phyloP scores from a whole-genome alignment of 2,888 invertebrate species.

The Drosophila recens region DNA sequence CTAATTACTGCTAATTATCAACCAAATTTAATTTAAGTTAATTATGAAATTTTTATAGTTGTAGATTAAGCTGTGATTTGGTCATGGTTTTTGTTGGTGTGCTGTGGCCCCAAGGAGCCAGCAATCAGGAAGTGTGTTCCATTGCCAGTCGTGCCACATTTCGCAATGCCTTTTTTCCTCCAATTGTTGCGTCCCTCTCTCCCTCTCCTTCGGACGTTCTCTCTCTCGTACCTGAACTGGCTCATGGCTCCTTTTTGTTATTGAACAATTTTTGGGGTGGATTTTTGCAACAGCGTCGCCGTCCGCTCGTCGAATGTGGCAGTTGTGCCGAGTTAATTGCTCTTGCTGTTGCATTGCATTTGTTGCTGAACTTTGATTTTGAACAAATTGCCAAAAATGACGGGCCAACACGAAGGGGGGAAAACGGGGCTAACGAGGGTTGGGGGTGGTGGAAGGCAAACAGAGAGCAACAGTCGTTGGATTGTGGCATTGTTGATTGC shows the following conservation, averaged over 20 bases:
- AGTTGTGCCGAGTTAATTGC: slow-evolving; percentile 78
- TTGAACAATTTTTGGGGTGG: slow-evolving; percentile 72
- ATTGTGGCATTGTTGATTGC: slow-evolving; percentile 66
- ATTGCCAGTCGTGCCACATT: slow-evolving; percentile 49
- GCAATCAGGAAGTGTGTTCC: slow-evolving; percentile 80
- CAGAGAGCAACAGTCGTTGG: slow-evolving; percentile 68
- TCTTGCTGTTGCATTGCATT: slow-evolving; percentile 79
- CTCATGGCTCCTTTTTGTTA: slow-evolving; percentile 72
- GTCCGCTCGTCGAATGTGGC: slow-evolving; percentile 61
- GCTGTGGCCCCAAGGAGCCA: slow-evolving; percentile 46
- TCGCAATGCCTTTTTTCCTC: slow-evolving; percentile 48
- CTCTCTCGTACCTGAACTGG: slow-evolving; percentile 71
- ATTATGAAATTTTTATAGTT: background rate
- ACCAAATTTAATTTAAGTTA: background rate
- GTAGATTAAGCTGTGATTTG: background rate
- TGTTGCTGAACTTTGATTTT: slow-evolving; percentile 77
- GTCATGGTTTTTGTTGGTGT: slow-evolving; percentile 38
- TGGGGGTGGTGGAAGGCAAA: slow-evolving; percentile 15
- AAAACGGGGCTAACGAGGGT: slow-evolving; percentile 7
- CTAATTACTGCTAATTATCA: background rate
- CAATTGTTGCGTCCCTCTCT: slow-evolving; percentile 77
- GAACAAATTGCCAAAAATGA: slow-evolving; percentile 75
- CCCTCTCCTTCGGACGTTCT: slow-evolving; percentile 12
- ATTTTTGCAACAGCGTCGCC: slow-evolving; percentile 70
- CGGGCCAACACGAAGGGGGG: slow-evolving; percentile 14